These are phyloP conservation scores for Philereme transversata DNA, from an alignment of 2,888 invertebrate genomes.

Conservation along the genomic window DNA sequence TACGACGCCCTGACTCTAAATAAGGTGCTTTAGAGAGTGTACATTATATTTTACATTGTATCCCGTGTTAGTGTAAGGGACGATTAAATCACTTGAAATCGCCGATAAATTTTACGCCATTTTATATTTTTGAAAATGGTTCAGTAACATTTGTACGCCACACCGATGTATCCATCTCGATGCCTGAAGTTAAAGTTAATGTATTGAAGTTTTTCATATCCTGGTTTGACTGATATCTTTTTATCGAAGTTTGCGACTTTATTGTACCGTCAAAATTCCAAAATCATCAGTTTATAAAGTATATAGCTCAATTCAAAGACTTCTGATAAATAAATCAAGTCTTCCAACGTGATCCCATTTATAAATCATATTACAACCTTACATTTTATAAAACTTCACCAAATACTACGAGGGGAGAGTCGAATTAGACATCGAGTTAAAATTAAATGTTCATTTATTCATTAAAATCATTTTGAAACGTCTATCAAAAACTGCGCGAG, in stretches of 20 bases:
- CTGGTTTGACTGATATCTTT: constrained; percentile 24
- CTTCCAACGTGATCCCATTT: background rate
- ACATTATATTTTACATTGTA: constrained; percentile 66
- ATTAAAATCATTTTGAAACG: too few species aligned
- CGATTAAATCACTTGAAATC: constrained; percentile 44
- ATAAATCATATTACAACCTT: background rate
- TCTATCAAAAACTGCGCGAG: too few species aligned
- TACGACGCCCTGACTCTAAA: constrained; percentile 69
- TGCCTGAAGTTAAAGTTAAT: constrained; percentile 1
- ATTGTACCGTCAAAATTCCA: constrained; percentile 22
- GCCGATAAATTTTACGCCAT: constrained; percentile 35
- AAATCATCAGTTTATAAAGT: constrained; percentile 1
- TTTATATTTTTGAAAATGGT: constrained; percentile 18
- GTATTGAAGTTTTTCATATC: constrained; percentile 17
- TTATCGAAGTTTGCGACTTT: constrained; percentile 5
- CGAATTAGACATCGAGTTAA: too few species aligned
- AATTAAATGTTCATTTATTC: too few species aligned
- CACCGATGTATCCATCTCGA: constrained; percentile 16
- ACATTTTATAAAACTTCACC: background rate
- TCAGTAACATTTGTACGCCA: constrained; percentile 8
- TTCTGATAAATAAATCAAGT: background rate
- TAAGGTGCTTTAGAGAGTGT: constrained; percentile 75
- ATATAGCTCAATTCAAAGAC: background rate
- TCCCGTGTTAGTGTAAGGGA: constrained; percentile 63
- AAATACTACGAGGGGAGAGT: background rate